Evolutionary conservation across 2,888 invertebrate species (phyloP).

Genomic region (Clistopyga incitator): DNA sequence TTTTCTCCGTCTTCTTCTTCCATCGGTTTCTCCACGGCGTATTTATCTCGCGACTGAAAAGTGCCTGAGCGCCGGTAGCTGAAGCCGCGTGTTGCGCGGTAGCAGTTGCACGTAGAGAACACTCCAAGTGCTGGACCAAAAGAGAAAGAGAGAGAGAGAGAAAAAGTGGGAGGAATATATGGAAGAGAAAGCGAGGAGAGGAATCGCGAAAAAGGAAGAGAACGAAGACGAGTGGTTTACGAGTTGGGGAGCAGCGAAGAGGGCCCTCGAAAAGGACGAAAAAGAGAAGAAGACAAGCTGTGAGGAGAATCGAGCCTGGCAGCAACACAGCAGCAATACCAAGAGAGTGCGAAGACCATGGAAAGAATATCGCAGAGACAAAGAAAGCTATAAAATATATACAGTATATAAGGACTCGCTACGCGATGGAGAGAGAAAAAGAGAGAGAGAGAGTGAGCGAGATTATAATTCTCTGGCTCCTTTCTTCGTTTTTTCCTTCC

Average conservation of each 20-base stretch:
- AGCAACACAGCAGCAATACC: slow-evolving; percentile 44
- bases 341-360: slow-evolving; percentile 45
- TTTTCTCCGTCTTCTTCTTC: slow-evolving; percentile 14
- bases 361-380: slow-evolving; percentile 57
- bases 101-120: slow-evolving; percentile 66
- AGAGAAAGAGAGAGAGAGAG: slow-evolving; percentile 34
- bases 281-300: slow-evolving; percentile 67
- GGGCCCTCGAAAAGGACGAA: slow-evolving; percentile 76
- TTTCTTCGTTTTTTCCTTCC: slow-evolving; percentile 9
- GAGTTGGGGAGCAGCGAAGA: slow-evolving; percentile 67
- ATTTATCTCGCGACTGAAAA: slow-evolving; percentile 65
- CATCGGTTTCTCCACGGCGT: slow-evolving; percentile 40
- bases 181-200: slow-evolving; percentile 53
- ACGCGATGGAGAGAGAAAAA: slow-evolving; percentile 45
- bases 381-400: slow-evolving; percentile 53
- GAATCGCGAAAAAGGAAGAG: slow-evolving; percentile 51
- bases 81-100: slow-evolving; percentile 61
- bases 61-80: slow-evolving; percentile 47
- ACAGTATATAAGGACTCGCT: slow-evolving; percentile 43
- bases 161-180: slow-evolving; percentile 58
- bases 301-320: slow-evolving; percentile 44
- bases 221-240: slow-evolving; percentile 67
- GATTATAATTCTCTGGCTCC: slow-evolving; percentile 46
- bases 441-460: slow-evolving; percentile 46
- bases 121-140: slow-evolving; percentile 46